A percentile compares a stretch with the other conserved stretches of the same genome.
Evolutionary conservation across 2,888 invertebrate species (phyloP).

Genomic region (Lucinisca nassula): DNA sequence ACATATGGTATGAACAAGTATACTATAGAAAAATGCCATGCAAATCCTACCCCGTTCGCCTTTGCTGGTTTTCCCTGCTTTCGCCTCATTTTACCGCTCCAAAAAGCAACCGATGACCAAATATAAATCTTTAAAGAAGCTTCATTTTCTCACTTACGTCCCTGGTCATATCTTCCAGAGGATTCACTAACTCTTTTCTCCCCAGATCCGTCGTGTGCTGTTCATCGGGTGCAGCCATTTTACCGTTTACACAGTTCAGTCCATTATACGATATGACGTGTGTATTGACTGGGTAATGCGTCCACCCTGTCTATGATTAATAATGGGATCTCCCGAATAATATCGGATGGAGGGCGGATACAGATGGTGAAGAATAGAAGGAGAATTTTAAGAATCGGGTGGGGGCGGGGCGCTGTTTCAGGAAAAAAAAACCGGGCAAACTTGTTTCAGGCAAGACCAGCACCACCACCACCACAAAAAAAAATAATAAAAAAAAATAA

Average conservation of each 20-base stretch:
- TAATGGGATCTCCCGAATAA: not conserved
- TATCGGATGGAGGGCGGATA: not conserved
- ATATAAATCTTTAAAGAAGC: slow-evolving; percentile 51
- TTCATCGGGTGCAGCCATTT: slow-evolving; percentile 72
- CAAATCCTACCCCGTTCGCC: slow-evolving; percentile 67
- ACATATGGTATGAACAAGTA: slow-evolving; percentile 29
- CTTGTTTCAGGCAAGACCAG: no score
- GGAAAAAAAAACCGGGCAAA: no score
- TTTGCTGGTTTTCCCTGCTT: slow-evolving; percentile 69
- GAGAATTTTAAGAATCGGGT: no score
- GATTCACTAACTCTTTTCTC: slow-evolving; percentile 35
- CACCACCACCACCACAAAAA: no score
- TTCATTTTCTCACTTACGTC: slow-evolving; percentile 56
- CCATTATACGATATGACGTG: slow-evolving; percentile 27
- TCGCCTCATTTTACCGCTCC: slow-evolving; percentile 58
- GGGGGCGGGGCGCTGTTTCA: no score
- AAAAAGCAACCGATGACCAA: slow-evolving; percentile 67
- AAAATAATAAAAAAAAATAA: no score
- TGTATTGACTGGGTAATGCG: not conserved
- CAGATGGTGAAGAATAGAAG: not conserved
- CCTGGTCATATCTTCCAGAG: slow-evolving; percentile 50
- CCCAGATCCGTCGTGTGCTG: slow-evolving; percentile 35
- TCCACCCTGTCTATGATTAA: not conserved
- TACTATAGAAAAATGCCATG: not conserved
- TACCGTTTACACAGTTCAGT: slow-evolving; percentile 61